Percentiles rank a stretch among this genome's conserved stretches.
Conservation (phyloP, 2,113 vertebrate genomes). For the Eira barbara region DNA sequence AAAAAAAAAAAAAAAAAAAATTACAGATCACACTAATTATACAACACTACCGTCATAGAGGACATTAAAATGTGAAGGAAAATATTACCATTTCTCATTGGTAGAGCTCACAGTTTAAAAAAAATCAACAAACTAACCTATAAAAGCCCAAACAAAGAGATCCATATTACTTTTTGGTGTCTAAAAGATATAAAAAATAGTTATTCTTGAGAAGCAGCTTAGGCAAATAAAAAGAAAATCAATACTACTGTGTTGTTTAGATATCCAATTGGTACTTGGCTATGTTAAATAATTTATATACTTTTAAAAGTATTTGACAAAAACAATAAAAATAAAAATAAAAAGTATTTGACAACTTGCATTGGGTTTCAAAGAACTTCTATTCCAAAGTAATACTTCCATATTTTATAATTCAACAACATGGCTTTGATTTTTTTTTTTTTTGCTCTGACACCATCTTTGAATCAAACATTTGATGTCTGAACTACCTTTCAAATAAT, state of each 20-base stretch:
- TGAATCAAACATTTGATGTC: neutral
- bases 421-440: neutral
- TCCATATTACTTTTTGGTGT: neutral
- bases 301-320: conserved; percentile 3
- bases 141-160: neutral
- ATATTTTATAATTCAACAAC: conserved; percentile 22
- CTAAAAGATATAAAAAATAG: neutral
- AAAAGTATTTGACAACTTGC: neutral
- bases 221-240: neutral
- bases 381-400: neutral
- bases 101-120: neutral
- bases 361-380: conserved; percentile 1
- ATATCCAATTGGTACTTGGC: neutral
- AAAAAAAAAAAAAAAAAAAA: neutral
- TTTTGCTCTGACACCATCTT: neutral
- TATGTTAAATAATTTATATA: neutral
- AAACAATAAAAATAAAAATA: no score
- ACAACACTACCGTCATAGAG: neutral
- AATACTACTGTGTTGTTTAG: neutral
- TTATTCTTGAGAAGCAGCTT: neutral
- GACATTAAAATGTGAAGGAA: neutral
- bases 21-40: neutral
- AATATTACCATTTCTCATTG: neutral
- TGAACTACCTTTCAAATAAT: conserved; percentile 10
- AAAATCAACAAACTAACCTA: neutral